phyloP scores from a whole-genome alignment of 2,888 invertebrate species.

The Stenotaenia linearis region DNA sequence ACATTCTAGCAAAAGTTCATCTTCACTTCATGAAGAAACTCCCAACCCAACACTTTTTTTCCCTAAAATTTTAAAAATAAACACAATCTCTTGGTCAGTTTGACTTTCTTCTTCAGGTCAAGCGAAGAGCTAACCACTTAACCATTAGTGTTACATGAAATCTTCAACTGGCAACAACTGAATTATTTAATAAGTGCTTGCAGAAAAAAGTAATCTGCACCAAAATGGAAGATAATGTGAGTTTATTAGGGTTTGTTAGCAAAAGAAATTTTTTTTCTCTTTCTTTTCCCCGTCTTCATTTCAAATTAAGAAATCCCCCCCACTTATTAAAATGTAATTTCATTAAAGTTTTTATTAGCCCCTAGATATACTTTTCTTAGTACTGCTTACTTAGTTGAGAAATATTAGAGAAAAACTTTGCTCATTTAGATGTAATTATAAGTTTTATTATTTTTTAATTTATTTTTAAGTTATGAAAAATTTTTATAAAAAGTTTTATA shows the following conservation, averaged over 20 bases:
- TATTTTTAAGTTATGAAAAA: too few species aligned
- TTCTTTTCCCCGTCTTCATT: neutral
- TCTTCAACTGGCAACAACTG: neutral
- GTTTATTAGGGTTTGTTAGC: neutral
- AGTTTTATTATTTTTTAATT: too few species aligned
- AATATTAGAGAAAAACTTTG: neutral
- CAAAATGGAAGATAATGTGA: neutral
- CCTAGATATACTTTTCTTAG: neutral
- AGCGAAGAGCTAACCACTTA: too few species aligned
- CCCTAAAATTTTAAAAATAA: too few species aligned
- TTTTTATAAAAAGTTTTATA: neutral
- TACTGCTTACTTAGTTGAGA: neutral
- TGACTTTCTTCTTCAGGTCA: too few species aligned
- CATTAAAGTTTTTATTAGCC: neutral
- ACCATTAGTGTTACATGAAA: too few species aligned
- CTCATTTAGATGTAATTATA: too few species aligned
- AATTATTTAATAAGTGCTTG: neutral
- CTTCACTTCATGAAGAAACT: too few species aligned
- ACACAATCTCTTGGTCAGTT: too few species aligned
- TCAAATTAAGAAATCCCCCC: neutral
- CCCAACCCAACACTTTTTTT: too few species aligned
- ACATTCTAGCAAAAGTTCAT: too few species aligned
- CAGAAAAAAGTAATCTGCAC: neutral
- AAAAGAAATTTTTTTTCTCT: neutral
- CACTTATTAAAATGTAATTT: neutral